These are phyloP conservation scores for Falco columbarius DNA, from an alignment of 2,797 vertebrate species.

Conservation along the genomic window DNA sequence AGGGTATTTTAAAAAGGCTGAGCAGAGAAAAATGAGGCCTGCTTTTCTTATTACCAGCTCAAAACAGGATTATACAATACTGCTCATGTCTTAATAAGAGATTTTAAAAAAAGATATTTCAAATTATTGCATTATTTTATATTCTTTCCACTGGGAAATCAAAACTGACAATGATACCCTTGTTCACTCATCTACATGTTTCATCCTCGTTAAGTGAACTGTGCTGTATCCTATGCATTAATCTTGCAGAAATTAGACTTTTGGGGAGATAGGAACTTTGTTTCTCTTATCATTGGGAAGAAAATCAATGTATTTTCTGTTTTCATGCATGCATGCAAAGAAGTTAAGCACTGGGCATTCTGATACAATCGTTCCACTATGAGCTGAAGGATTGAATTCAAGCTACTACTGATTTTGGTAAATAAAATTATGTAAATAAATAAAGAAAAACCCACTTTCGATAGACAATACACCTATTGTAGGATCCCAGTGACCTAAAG, in stretches of 20 bases:
- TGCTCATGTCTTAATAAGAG: conserved; percentile 69
- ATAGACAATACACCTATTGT: neutral
- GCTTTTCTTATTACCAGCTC: conserved; percentile 46
- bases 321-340: neutral
- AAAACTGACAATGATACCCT: conserved; percentile 49
- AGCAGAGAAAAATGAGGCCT: neutral
- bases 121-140: conserved; percentile 69
- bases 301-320: conserved; percentile 60
- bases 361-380: conserved; percentile 12
- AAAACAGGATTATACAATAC: conserved; percentile 70
- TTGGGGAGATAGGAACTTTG: conserved; percentile 58
- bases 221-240: conserved; percentile 14
- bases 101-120: conserved; percentile 68
- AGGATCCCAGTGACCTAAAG: neutral
- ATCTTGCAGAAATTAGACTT: conserved; percentile 52
- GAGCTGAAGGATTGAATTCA: conserved; percentile 25
- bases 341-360: neutral
- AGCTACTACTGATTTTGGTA: neutral
- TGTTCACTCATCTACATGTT: conserved; percentile 19
- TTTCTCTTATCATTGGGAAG: conserved; percentile 25
- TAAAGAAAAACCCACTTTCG: neutral
- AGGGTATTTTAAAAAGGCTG: neutral
- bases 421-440: conserved; percentile 6
- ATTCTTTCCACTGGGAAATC: conserved; percentile 62
- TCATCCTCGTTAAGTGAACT: conserved; percentile 34